Base-by-base conservation (phyloP, 2,797 vertebrate genomes). In the Menidia menidia region DNA sequence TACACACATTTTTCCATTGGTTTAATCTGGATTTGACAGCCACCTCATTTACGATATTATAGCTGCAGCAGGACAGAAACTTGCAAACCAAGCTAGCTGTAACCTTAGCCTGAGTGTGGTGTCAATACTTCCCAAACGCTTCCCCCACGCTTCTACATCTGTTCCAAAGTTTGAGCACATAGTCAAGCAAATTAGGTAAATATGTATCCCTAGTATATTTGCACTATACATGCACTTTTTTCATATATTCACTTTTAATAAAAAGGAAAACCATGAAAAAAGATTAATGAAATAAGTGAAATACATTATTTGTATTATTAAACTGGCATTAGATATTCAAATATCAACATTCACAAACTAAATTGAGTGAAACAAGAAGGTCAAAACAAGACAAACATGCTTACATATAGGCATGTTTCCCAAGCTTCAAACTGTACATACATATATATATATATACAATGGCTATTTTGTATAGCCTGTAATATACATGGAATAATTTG, bases 401-500 rank as follows among this genome's bases (percentile, higher is more conserved):
- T 75, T 63, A 16, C 35, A 6, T 39, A 2, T 39, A 39, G 57
- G 48, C 55, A 52, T 53, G 44, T 78, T 75, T 75, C 56, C 53
- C 25, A 42, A 71, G 18, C 41, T 60, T 84, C 87, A 90, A 88
- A 90, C 87, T 88, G 88, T 81, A 89, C 86, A 90, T 82, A 70
- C 30, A 80, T 58, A 79, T 81, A 89, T 85, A 90, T 82, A 70
- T 30, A 80, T 58, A 79, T 76, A 39, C 65, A 52, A 54, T 19
- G 68, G 62, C 80, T 73, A 81, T 74, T 25, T 76, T 85, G 72
- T 81, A 90, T 88, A 91, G 84, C 85, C 83, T 83, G 71, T 85
- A 90, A 90, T 88, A 93, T 91, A 82, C 92, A 93, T 92, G 90
- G 72, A 78, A 82, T 82, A 85, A 65, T 13, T 18, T 42, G 2